These are phyloP conservation scores for Cheilosia vernalis DNA, from an alignment of 2,888 invertebrate genomes.

Conservation along the genomic window DNA sequence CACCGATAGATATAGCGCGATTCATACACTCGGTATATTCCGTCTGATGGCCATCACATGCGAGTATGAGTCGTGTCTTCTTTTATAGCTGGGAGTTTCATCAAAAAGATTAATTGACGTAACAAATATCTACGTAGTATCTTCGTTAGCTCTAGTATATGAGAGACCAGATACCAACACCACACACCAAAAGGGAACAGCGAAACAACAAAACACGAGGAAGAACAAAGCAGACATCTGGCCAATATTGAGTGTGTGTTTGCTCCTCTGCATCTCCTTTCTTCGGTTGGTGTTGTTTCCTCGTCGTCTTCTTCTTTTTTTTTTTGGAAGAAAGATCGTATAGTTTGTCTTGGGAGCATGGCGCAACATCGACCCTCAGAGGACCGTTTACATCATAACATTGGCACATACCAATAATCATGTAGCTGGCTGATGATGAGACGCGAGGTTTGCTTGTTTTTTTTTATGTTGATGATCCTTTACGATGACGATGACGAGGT, in stretches of 20 bases:
- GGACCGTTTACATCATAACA: constrained; percentile 71
- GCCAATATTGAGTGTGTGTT: constrained; percentile 49
- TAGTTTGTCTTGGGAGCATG: constrained; percentile 16
- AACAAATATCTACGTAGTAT: constrained; percentile 65
- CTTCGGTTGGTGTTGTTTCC: constrained; percentile 11
- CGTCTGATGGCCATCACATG: constrained; percentile 22
- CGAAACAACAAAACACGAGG: constrained; percentile 35
- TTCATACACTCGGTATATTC: not conserved
- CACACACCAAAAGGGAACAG: constrained; percentile 20
- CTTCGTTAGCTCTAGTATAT: constrained; percentile 32
- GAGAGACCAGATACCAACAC: constrained; percentile 12
- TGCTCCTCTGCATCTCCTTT: constrained; percentile 28
- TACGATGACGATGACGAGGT: constrained; percentile 66
- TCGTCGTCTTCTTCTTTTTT: not conserved
- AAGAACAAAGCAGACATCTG: constrained; percentile 66
- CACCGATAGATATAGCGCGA: constrained; percentile 24
- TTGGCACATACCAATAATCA: constrained; percentile 75
- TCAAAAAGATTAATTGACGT: constrained; percentile 75
- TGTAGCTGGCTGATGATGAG: constrained; percentile 38
- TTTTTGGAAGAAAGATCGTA: constrained; percentile 26
- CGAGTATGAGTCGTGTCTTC: constrained; percentile 54
- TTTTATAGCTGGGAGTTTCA: constrained; percentile 56
- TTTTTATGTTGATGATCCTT: constrained; percentile 56
- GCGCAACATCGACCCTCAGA: constrained; percentile 22
- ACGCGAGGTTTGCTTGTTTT: constrained; percentile 9